Base-by-base conservation (phyloP, 1,140 invertebrate genomes). In the Drosophila oshimai region DNA sequence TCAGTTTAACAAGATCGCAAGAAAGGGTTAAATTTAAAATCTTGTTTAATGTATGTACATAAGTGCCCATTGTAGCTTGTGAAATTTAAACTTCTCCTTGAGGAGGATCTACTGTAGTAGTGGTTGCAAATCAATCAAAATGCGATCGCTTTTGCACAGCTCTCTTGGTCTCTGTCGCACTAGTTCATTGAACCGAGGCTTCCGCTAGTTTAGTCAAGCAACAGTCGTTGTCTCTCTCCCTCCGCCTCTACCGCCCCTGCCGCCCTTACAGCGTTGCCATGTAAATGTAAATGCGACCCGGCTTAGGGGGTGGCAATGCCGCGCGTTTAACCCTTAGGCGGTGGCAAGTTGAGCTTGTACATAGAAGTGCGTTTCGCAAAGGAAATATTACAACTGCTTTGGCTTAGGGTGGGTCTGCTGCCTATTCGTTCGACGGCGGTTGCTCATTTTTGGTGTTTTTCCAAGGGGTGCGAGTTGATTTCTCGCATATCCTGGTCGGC, bases 361-460 rank as follows among this genome's bases (percentile, higher is more conserved):
- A 20, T 20, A 44, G 44, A 51, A 57, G 24, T 51, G 20, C 24
- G 36, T 58, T 83, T 83, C 39, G 78, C 69, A 79, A 86, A 54
- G 41, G 51, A 51, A 84, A 49, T 76, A 73, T 86, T 67, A 75
- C 75, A 86, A 86, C 60, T 79, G 80, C 65, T 61, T 79, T 68
- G 61, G 10, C 53, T 86, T 80, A 60, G 80, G 80, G 80, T 84
- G 47, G 55, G 33, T 73, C 54, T 45, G 31, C 15, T 13, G 22
- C 15, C 42, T 53, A 71, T 74, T n/a, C n/a, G n/a, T n/a, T n/a
- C n/a, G n/a, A n/a, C n/a, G n/a, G n/a, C n/a, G n/a, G n/a, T n/a
- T 84, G 80, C 81, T 80, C 80, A 87, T 69, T 86, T 86, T 71
- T 42, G 36, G 44, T 46, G 58, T 41, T 62, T 60, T 55, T 39